phyloP scores from a whole-genome alignment of 2,113 vertebrate species.

The Piprites chloris region DNA sequence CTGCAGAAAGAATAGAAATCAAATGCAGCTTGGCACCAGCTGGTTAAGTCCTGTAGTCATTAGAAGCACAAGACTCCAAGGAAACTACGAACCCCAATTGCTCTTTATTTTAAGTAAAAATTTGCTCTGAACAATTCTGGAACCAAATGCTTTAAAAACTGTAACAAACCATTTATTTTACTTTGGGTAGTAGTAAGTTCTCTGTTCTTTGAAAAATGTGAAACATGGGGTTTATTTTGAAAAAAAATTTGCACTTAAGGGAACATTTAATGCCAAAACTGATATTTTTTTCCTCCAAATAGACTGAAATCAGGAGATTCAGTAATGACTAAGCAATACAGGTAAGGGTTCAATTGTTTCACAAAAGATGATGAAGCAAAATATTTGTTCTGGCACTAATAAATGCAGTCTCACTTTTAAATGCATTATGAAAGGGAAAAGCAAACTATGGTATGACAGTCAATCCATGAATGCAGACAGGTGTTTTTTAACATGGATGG shows the following conservation, averaged over 20 bases:
- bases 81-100: neutral
- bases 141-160: neutral
- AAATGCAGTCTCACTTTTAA: constrained; percentile 42
- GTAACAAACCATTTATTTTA: neutral
- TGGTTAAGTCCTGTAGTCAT: neutral
- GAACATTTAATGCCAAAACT: neutral
- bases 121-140: neutral
- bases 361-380: constrained; percentile 26
- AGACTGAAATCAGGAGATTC: neutral
- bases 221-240: neutral
- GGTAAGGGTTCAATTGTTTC: constrained; percentile 43
- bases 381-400: neutral
- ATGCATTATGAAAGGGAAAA: constrained; percentile 51
- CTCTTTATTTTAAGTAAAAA: neutral
- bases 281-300: neutral
- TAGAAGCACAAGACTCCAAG: neutral
- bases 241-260: neutral
- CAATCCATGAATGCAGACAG: constrained; percentile 57
- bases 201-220: neutral
- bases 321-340: neutral
- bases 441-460: constrained; percentile 54
- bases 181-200: neutral
- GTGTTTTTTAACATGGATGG: constrained; percentile 60
- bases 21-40: neutral
- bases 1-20: neutral